Conservation (phyloP, 2,113 vertebrate genomes). For the Corydoras maculifer region DNA sequence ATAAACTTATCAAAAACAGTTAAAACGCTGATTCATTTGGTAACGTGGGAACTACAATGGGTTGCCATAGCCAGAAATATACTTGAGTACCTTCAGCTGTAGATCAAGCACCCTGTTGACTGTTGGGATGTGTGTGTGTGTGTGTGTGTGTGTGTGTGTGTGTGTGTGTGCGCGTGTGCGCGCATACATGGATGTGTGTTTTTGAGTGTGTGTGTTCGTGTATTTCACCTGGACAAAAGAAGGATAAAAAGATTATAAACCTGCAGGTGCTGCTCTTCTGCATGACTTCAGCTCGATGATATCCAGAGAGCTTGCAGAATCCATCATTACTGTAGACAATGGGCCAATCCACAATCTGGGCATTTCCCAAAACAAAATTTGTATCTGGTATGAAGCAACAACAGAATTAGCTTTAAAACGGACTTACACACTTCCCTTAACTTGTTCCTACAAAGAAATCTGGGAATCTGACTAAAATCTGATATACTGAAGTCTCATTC, state of each 20-base stretch:
- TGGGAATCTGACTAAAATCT: too few relatives aligned
- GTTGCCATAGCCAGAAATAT: too few relatives aligned
- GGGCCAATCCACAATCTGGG: constrained; percentile 97
- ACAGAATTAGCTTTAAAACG: constrained; percentile 1
- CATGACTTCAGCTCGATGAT: constrained; percentile 96
- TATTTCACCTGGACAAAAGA: neutral
- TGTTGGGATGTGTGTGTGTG: too few relatives aligned
- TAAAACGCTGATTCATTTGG: too few relatives aligned
- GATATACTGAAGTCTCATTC: too few relatives aligned
- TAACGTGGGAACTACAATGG: too few relatives aligned
- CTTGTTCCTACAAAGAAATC: too few relatives aligned
- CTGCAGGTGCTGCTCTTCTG: constrained; percentile 98
- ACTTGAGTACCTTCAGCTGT: too few relatives aligned
- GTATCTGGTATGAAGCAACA: constrained; percentile 70
- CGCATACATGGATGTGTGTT: neutral
- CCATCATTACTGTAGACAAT: constrained; percentile 97
- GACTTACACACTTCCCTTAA: neutral
- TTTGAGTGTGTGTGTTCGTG: neutral
- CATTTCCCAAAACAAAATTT: constrained; percentile 95
- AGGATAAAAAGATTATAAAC: constrained; percentile 55
- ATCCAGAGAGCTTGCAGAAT: constrained; percentile 94
- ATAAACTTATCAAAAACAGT: too few relatives aligned
- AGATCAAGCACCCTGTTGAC: too few relatives aligned
- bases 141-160: neutral
- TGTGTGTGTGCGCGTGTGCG: neutral